Conservation (phyloP, 2,797 vertebrate genomes). For the Diglossa cyanea region DNA sequence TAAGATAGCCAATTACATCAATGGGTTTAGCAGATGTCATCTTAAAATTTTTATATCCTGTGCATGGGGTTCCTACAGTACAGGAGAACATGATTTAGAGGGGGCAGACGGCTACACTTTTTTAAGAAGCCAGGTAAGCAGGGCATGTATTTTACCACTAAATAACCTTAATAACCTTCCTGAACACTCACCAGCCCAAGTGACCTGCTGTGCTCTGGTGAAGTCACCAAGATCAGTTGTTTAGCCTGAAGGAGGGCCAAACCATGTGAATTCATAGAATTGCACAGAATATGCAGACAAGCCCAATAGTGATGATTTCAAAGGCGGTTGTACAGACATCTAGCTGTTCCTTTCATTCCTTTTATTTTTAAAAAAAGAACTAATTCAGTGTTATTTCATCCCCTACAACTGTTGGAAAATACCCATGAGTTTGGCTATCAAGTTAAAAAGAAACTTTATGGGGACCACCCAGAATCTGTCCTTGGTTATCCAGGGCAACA, state of each 20-base stretch:
- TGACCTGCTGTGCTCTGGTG: neutral
- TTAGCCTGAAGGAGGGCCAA: neutral
- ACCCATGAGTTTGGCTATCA: neutral
- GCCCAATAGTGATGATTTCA: neutral
- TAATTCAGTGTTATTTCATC: constrained; percentile 12
- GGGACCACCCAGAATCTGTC: constrained; percentile 37
- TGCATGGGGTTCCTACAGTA: neutral
- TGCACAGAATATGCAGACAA: neutral
- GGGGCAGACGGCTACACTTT: neutral
- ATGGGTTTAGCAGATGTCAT: neutral
- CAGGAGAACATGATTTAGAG: neutral
- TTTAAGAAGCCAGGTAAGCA: neutral
- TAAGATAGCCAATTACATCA: neutral
- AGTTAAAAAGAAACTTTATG: constrained; percentile 29
- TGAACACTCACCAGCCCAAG: neutral
- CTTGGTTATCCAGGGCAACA: constrained; percentile 2
- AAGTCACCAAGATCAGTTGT: neutral
- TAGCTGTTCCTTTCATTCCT: neutral
- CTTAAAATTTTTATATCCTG: neutral
- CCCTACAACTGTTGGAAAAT: neutral
- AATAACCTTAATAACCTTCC: neutral
- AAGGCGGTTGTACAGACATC: neutral
- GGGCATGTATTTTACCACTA: neutral
- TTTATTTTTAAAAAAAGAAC: neutral
- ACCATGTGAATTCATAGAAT: neutral